Conservation (phyloP, 2,113 vertebrate genomes). For the Gallinago undulata region DNA sequence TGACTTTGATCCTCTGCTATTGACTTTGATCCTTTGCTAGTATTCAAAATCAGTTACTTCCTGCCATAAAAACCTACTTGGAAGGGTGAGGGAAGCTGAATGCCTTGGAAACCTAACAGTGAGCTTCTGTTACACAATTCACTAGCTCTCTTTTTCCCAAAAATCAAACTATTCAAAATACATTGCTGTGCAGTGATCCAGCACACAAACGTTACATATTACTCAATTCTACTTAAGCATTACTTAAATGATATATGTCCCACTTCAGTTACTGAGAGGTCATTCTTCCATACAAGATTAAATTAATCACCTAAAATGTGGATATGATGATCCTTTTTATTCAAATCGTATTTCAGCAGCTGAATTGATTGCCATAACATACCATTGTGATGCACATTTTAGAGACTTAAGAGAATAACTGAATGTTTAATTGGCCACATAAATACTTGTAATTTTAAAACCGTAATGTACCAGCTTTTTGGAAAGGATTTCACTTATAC, state of each 20-base stretch:
- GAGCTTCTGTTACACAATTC: neutral
- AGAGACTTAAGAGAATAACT: neutral
- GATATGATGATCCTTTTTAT: neutral
- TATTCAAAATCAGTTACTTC: neutral
- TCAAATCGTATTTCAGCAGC: neutral
- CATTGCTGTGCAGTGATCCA: constrained; percentile 7
- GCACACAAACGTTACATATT: neutral
- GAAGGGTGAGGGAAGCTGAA: neutral
- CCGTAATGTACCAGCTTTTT: neutral
- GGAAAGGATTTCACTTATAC: neutral
- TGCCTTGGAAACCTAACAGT: neutral
- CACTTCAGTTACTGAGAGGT: neutral
- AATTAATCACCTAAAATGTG: neutral
- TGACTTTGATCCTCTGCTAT: neutral
- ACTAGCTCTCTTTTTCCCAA: neutral
- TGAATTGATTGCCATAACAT: neutral
- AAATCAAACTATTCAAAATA: neutral
- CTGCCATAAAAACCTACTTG: neutral
- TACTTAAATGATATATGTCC: neutral
- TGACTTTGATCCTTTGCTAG: constrained; percentile 4
- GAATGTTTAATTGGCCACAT: neutral
- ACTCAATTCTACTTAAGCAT: neutral
- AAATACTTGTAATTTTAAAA: neutral
- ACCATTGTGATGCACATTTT: neutral
- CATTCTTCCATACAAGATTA: neutral